Evolutionary conservation across 2,797 vertebrate genomes (phyloP), one percentile per base, ranked within the genome.

Genomic region (Masticophis lateralis): DNA sequence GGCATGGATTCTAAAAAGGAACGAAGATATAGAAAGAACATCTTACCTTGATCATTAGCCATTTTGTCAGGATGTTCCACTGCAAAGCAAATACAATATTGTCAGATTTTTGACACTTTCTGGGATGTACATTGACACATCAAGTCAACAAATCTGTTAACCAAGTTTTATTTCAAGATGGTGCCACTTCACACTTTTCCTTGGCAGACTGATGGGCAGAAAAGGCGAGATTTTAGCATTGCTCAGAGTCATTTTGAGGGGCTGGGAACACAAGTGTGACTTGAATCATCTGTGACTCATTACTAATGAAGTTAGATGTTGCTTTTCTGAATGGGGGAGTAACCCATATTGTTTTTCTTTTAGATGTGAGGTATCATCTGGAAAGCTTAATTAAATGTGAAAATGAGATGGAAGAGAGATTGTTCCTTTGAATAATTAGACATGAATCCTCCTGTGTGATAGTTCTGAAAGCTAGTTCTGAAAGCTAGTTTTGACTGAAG

Each of bases 41-140:
- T 93, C 93, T 43, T 98, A 99, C 98, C 98, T 98, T 99, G 98
- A 97, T 99, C 98, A 74, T 99, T 99, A 89, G 98, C 98, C 98
- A 99, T 99, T 97, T 98, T 99, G 98, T 99, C 98, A 93, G 98
- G 98, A 96, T 98, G 98, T 94, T 99, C 98, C 86, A 98, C 98
- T 99, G 97, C 92, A 95, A 94, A 90, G 94, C 43, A 97, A 92
- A 96, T 87, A 96, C 27, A 97, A 94, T 14, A 95, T 94, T 93
- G 91, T 97, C 97, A 97, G 94, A 95, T 20, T 92, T 63, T 92
- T 79, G 95, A 93, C 74, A 93, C 60, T 92, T 96, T 74, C 86
- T 27, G 9, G 13, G 14, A 66, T 90, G 89, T 89, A 88, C 96
- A 51, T 20, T 90, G 90, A 92, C 63, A 87, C 91, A 87, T 74